Evolutionary conservation across 2,888 invertebrate species (phyloP), one percentile per base, ranked within the genome.

Genomic region (Trachelus stipa): DNA sequence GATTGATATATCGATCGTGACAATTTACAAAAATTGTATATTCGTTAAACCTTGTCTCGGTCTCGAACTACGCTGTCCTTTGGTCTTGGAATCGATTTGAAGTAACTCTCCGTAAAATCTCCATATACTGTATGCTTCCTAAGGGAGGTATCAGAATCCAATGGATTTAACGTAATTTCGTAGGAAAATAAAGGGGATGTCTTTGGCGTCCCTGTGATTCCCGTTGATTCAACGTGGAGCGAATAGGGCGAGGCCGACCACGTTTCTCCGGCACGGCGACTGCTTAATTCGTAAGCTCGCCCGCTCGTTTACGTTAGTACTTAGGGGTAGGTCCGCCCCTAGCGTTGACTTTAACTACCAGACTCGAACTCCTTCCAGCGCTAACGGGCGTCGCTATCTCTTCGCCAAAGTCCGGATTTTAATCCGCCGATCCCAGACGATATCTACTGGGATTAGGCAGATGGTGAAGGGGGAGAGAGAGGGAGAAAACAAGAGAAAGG

Each of bases 311-410:
- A 86, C 87, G 86, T 86, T 88, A 86, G 88, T 88, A 86, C 88
- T 89, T 88, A 87, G 71, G 37, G 69, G 40, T 82, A 76, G 82
- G 82, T 81, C 81, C 83, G 85, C 84, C 86, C 82, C 83, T 84
- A 86, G 87, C 88, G 88, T 89, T 89, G 88, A 88, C 89, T 89
- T 88, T 88, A 89, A 88, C 87, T 86, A 83, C 85, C 84, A 82
- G 86, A 86, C 87, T 87, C 83, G 81, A 86, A 87, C 81, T 85
- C 82, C 79, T 80, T 77, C 78, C 79, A n/a, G 69, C 56, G 23
- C n/a, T 75, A 75, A n/a, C 74, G 31, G 73, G 77, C 75, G 77
- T 37, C 77, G 82, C 84, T 87, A 87, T 87, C 87, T 85, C n/a
- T 77, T 81, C 40, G 40, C 40, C 40, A 40, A 40, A 40, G 40